These are phyloP conservation scores for Platygyra sinensis DNA, from an alignment of 64 coral and sea anemone species.

Conservation along the genomic window DNA sequence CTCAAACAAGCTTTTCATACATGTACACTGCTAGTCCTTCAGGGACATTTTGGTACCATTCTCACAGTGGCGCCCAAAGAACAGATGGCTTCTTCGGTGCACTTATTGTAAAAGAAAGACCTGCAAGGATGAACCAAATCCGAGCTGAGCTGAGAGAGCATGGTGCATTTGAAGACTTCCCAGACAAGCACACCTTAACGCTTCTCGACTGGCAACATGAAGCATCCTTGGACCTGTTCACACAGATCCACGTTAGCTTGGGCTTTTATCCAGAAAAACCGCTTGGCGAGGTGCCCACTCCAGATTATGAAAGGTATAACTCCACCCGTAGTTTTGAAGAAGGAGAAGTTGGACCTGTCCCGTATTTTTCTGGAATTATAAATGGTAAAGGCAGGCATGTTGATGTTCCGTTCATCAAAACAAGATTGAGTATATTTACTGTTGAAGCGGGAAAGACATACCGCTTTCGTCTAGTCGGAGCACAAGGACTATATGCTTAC, in stretches of 20 bases:
- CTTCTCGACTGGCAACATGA: conserved; percentile 59
- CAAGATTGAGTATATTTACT: conserved; percentile 64
- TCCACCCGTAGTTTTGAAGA: conserved; percentile 7
- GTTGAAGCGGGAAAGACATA: conserved; percentile 52
- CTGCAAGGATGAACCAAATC: background rate
- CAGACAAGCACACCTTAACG: conserved; percentile 44
- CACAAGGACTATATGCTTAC: conserved; percentile 63
- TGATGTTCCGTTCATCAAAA: conserved; percentile 40
- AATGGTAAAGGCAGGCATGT: conserved; percentile 77
- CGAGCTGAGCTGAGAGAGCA: background rate
- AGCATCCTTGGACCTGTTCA: conserved; percentile 42
- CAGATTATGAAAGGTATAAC: conserved; percentile 5
- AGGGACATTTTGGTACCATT: conserved; percentile 67
- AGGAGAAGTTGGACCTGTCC: conserved; percentile 43
- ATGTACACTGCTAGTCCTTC: conserved; percentile 39
- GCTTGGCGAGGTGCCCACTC: conserved; percentile 35
- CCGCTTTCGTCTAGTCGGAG: conserved; percentile 60
- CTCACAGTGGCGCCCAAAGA: conserved; percentile 58
- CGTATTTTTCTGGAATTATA: conserved; percentile 76
- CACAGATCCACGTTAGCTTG: background rate
- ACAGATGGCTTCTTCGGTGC: conserved; percentile 61
- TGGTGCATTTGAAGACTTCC: background rate
- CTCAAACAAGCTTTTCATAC: conserved; percentile 50
- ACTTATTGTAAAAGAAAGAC: conserved; percentile 42
- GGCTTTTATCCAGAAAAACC: conserved; percentile 53